phyloP scores from a whole-genome alignment of 2,113 vertebrate genomes.

The Catharus bicknelli region DNA sequence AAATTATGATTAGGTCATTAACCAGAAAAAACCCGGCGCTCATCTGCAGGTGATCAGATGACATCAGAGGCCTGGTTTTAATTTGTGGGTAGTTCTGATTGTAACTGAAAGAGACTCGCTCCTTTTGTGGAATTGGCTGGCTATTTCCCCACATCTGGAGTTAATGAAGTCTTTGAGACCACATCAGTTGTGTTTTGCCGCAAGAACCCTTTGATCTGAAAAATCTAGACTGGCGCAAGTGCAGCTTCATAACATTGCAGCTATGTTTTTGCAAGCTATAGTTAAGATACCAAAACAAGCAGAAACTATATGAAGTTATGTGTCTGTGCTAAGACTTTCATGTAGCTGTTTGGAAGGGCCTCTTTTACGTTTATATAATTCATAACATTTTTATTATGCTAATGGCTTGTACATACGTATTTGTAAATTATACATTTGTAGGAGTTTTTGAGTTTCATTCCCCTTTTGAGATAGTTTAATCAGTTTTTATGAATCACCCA shows the following conservation, averaged over 20 bases:
- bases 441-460: conserved; percentile 24
- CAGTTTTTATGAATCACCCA: background rate
- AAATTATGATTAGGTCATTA: conserved; percentile 75
- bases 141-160: conserved; percentile 88
- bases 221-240: conserved; percentile 81
- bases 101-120: conserved; percentile 76
- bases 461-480: conserved; percentile 5
- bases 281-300: conserved; percentile 72
- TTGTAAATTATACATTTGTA: conserved; percentile 14
- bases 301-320: conserved; percentile 57
- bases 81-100: conserved; percentile 84
- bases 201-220: conserved; percentile 86
- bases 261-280: conserved; percentile 73
- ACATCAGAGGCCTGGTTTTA: conserved; percentile 82
- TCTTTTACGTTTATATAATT: conserved; percentile 41
- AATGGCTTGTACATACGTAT: conserved; percentile 42
- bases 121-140: conserved; percentile 80
- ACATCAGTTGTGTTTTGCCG: conserved; percentile 89
- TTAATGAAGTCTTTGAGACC: conserved; percentile 89
- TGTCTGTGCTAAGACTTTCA: conserved; percentile 52
- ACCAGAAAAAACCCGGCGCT: conserved; percentile 63
- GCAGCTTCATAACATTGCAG: conserved; percentile 79
- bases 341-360: conserved; percentile 44
- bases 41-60: conserved; percentile 80
- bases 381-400: conserved; percentile 58